These are phyloP conservation scores for Myotis lucifugus DNA, from an alignment of 2,113 vertebrate genomes.

Conservation along the genomic window DNA sequence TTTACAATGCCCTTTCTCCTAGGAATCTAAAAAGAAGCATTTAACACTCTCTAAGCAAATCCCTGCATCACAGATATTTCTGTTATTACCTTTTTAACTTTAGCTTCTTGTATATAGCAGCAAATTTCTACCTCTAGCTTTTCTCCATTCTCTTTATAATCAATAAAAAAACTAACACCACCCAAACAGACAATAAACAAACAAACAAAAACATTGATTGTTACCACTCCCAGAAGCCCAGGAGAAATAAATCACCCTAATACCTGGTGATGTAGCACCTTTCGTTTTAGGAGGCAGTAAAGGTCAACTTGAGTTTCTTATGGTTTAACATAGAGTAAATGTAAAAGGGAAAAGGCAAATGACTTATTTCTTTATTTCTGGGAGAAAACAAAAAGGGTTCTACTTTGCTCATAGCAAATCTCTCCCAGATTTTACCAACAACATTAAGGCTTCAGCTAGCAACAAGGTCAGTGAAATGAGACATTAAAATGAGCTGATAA, in stretches of 20 bases:
- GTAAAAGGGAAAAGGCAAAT: neutral
- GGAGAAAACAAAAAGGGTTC: neutral
- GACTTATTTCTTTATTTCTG: neutral
- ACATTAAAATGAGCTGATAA: slow-evolving; percentile 3
- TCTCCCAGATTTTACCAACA: neutral
- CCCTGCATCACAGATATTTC: neutral
- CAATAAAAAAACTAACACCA: neutral
- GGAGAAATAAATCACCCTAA: neutral
- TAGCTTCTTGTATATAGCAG: neutral
- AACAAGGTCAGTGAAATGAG: neutral
- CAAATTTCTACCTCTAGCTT: slow-evolving; percentile 9
- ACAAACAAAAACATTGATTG: neutral
- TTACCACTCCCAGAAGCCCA: neutral
- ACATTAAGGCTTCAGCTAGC: neutral
- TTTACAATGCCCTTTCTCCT: neutral
- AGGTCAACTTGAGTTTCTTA: neutral
- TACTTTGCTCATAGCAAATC: neutral
- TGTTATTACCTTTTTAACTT: neutral
- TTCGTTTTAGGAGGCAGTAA: neutral
- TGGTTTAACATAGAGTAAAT: neutral
- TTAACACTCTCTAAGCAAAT: neutral
- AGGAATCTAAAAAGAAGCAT: neutral
- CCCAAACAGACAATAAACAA: neutral
- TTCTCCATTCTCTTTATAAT: neutral
- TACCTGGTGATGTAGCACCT: neutral